Conservation (phyloP, 2,888 invertebrate genomes). For the Antheraea assamensis region DNA sequence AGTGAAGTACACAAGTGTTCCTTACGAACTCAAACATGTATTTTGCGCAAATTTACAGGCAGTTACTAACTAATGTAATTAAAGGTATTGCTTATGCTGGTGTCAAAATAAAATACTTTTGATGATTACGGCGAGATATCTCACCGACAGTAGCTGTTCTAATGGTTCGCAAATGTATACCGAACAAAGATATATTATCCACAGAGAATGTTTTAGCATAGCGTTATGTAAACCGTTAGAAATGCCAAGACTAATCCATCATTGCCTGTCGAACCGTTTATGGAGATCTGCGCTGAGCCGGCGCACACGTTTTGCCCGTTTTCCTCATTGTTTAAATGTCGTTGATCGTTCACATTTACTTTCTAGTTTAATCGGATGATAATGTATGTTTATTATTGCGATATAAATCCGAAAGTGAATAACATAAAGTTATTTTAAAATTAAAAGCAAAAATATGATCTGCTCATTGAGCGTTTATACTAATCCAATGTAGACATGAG, state of each 20-base stretch:
- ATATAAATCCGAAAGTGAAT: neutral
- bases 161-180: neutral
- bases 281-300: neutral
- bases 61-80: too few relatives aligned
- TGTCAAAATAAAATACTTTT: too few relatives aligned
- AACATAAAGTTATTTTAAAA: neutral
- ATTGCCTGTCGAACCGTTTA: neutral
- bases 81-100: too few relatives aligned
- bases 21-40: too few relatives aligned
- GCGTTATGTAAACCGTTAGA: conserved; percentile 1
- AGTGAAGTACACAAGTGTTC: too few relatives aligned
- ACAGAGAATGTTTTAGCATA: neutral
- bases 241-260: neutral
- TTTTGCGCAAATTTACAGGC: too few relatives aligned
- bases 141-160: neutral
- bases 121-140: neutral
- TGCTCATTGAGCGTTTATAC: neutral
- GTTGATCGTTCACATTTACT: conserved; percentile 5
- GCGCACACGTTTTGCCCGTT: neutral
- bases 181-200: neutral
- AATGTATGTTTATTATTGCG: neutral
- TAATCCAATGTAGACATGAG: neutral
- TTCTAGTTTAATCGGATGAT: conserved; percentile 2
- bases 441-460: neutral
- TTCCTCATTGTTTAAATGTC: neutral